Evolutionary conservation across 2,888 invertebrate genomes (phyloP), one percentile per base, ranked within the genome.

Genomic region (Allophyes oxyacanthae): DNA sequence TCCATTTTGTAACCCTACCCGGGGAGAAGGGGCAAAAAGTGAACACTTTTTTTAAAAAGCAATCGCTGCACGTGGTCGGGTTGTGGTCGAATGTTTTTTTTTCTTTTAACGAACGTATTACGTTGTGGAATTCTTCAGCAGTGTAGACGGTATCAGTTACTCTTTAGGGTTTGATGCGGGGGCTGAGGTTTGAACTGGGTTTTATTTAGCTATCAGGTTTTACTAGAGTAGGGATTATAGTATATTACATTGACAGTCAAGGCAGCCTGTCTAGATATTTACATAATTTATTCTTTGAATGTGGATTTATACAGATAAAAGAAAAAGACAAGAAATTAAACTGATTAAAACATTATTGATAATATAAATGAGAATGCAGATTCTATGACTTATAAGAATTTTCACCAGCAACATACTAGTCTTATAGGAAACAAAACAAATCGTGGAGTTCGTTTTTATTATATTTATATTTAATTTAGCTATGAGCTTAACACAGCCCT

Each of bases 1-100:
- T 86, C 86, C 87, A 91, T 89, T 89, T 87, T 78, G 84, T 93
- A 93, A 94, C 91, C 89, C 90, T 90, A 93, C 84, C 88, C 81
- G 82, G 73, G 81, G 88, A 86, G 88, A 86, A 76, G 84, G 79
- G 81, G 81, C 86, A 88, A 91, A 92, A 91, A 92, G 82, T 81
- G 77, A 81, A 81, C 81, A 83, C 84, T 85, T 85, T 87, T 85
- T 86, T 86, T 85, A 79, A 81, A 83, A 83, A 83, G 69, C 80
- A 75, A 83, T 82, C 84, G 78, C 78, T 94, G 91, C 93, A 94
- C 93, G 93, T 94, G 93, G 92, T 93, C 80, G 90, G 87, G 82
- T 89, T 92, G 93, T 89, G 93, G 93, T 91, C 86, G 79, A 84
- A 64, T 59, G 55, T 88, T 88, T 89, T 88, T 89, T 90, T 88